These are phyloP conservation scores for Eristalis tenax DNA, from an alignment of 2,888 invertebrate genomes.

Conservation along the genomic window DNA sequence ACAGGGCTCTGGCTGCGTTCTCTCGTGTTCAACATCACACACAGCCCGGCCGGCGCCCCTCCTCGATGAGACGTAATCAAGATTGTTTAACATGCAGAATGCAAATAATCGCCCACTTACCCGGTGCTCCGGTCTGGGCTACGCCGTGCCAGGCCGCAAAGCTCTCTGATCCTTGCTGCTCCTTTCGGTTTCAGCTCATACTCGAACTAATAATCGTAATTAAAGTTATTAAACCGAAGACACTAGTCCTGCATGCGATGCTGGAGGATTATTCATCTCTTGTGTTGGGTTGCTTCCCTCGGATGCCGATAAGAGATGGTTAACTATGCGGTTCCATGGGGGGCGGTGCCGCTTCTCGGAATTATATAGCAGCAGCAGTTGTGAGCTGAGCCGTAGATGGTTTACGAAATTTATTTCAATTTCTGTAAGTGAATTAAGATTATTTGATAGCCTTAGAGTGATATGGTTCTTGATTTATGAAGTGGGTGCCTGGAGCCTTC, in stretches of 20 bases:
- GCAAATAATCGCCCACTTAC: background rate
- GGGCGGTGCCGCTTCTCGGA: background rate
- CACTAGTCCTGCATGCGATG: background rate
- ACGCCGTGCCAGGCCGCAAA: background rate
- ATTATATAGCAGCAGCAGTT: background rate
- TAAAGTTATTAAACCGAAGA: background rate
- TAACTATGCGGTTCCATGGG: background rate
- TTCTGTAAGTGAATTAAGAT: background rate
- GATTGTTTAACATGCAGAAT: constrained; percentile 1
- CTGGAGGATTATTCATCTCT: background rate
- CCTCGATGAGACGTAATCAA: background rate
- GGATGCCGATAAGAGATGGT: background rate
- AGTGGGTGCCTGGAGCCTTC: background rate
- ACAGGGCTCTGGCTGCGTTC: background rate
- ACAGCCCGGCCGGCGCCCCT: background rate
- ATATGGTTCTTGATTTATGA: background rate
- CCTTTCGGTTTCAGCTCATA: background rate
- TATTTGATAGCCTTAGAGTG: background rate
- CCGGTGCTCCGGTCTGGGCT: background rate
- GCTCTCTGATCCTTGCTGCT: background rate
- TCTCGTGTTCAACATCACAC: background rate
- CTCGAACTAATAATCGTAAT: background rate
- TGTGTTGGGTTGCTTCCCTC: background rate
- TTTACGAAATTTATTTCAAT: background rate
- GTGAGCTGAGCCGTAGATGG: background rate